Percentiles rank a stretch among this genome's conserved stretches.
phyloP scores from a whole-genome alignment of 2,113 vertebrate species.

The Symphodus melops region DNA sequence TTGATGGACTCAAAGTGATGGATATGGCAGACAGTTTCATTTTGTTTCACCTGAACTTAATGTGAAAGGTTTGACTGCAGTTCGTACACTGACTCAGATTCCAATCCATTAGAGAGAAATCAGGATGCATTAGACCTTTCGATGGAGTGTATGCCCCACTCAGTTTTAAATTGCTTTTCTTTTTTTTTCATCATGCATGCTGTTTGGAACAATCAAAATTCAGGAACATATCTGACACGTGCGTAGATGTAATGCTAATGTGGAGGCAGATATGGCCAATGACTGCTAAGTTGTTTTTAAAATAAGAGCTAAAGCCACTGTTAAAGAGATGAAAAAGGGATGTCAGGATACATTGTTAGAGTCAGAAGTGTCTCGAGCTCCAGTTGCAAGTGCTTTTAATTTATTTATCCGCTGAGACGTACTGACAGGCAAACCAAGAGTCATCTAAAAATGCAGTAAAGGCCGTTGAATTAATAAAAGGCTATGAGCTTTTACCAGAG shows the following conservation, averaged over 20 bases:
- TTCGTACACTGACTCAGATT: conserved; percentile 15
- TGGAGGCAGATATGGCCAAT: neutral
- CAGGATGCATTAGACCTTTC: conserved; percentile 33
- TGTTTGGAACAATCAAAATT: conserved; percentile 5
- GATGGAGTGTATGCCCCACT: conserved; percentile 10
- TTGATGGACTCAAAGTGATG: conserved; percentile 38
- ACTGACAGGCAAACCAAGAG: conserved; percentile 59
- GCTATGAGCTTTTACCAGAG: conserved; percentile 65
- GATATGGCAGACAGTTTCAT: conserved; percentile 26
- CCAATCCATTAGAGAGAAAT: conserved; percentile 37
- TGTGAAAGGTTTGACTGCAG: conserved; percentile 38
- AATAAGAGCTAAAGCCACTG: neutral
- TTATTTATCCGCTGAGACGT: conserved; percentile 63
- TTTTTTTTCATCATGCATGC: neutral
- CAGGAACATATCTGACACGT: conserved; percentile 5
- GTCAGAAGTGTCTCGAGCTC: conserved; percentile 30
- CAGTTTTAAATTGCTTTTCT: conserved; percentile 22
- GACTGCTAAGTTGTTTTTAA: neutral
- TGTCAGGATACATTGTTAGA: conserved; percentile 22
- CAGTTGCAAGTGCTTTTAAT: conserved; percentile 42
- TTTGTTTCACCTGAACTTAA: conserved; percentile 44
- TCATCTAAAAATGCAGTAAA: conserved; percentile 60
- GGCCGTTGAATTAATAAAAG: conserved; percentile 70
- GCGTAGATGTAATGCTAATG: neutral
- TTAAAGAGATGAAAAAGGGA: conserved; percentile 20